Evolutionary conservation across 2,113 vertebrate species (phyloP), one percentile per base, ranked within the genome.

Genomic region (Corydoras maculifer): DNA sequence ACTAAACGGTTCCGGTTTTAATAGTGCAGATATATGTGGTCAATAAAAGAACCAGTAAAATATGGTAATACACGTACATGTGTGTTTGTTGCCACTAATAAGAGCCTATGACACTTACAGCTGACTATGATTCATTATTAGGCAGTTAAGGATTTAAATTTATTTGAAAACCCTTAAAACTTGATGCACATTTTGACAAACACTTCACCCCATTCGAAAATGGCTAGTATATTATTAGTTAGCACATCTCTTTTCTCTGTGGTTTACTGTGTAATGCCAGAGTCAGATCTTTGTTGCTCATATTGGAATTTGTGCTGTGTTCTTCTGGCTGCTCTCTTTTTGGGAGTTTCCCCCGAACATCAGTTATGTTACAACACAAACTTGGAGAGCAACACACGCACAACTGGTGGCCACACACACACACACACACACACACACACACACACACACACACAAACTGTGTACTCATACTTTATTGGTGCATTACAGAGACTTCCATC

Each of bases 291-390:
- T 70, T 30, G 58, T 14, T 58, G 35, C 51, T 74, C 3, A 62
- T 59, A n/a, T 13, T 51, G 58, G 68, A 78, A 71, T 78, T 62
- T 74, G 58, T 62, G 18, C 58, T 77, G 62, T 53, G 35, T 58
- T 57, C 53, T 65, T 9, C 60, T 78, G 64, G 68, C 68, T 58
- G 64, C 72, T 68, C 65, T 70, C 64, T 64, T 18, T 54, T 49
- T 29, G 15, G 72, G 68, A 73, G 43, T 75, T 71, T 78, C 65
- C 65, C 55, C 65, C 55, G 48, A 48, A 61, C 35, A 69, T 69
- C 69, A 31, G 65, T 65, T 72, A 62, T 14, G n/a, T 67, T 50
- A 57, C 35, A 59, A 63, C 55, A 68, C 65, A 59, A 73, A 74
- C 64, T 69, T 35, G 67, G 66, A 65, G 32, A 9, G 8, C 30